Evolutionary conservation across 2,888 invertebrate genomes (phyloP).

Genomic region (Heliconius charithonia): DNA sequence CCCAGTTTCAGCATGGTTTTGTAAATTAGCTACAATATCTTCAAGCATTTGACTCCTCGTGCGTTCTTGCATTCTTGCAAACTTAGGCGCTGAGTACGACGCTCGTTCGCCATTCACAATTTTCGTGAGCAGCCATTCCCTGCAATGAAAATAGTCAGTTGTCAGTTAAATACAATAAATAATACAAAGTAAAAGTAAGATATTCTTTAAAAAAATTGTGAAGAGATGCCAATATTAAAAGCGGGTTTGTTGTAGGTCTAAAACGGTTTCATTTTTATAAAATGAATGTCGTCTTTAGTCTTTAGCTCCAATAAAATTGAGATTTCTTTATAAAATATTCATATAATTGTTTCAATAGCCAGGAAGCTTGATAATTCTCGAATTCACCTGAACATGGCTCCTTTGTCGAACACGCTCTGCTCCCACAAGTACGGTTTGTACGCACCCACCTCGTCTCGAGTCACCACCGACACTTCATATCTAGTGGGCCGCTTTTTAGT

Average conservation of each 20-base stretch:
- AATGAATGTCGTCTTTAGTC: no score
- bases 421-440: constrained; percentile 98
- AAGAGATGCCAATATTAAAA: no score
- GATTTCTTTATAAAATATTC: constrained; percentile 6
- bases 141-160: constrained; percentile 50
- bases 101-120: constrained; percentile 97
- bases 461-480: constrained; percentile 96
- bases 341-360: constrained; percentile 13
- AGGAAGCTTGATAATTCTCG: constrained; percentile 20
- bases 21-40: constrained; percentile 96
- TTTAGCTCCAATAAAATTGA: no score
- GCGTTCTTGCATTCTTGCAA: constrained; percentile 96
- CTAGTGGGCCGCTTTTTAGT: constrained; percentile 93
- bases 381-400: constrained; percentile 93
- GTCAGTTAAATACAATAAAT: not conserved
- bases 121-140: constrained; percentile 96
- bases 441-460: constrained; percentile 96
- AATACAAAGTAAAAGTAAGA: no score
- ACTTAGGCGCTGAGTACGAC: constrained; percentile 97
- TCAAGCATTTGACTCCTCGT: constrained; percentile 97
- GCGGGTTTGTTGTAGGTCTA: no score
- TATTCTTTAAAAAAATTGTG: no score
- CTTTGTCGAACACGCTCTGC: constrained; percentile 96
- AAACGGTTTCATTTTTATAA: no score
- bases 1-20: constrained; percentile 97